Conservation (phyloP, 2,797 vertebrate genomes). For the Crenuchus spilurus region DNA sequence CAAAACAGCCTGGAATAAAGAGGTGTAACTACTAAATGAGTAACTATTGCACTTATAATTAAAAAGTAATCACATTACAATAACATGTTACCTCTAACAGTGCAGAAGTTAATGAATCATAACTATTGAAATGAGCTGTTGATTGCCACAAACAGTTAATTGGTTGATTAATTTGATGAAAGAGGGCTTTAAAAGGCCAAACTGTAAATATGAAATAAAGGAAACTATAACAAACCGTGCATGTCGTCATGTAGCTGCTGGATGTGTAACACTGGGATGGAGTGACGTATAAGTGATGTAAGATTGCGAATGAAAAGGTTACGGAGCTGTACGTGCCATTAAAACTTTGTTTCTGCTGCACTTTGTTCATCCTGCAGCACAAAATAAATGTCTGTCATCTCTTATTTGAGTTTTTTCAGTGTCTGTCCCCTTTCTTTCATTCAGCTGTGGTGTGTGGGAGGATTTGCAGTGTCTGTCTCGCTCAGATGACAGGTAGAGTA, state of each 20-base stretch:
- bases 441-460: neutral
- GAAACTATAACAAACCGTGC: too few relatives aligned
- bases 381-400: constrained; percentile 33
- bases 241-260: neutral
- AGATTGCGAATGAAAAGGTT: neutral
- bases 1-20: too few relatives aligned
- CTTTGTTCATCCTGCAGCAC: neutral
- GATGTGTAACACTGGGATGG: neutral
- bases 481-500: constrained; percentile 22
- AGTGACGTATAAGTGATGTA: neutral
- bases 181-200: too few relatives aligned
- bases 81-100: too few relatives aligned
- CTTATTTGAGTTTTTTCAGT: constrained; percentile 28
- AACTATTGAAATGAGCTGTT: neutral
- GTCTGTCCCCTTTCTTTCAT: neutral
- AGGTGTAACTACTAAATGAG: too few relatives aligned
- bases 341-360: neutral
- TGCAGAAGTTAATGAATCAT: constrained; percentile 45
- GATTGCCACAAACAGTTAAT: too few relatives aligned
- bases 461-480: constrained; percentile 29
- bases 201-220: too few relatives aligned
- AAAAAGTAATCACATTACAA: too few relatives aligned
- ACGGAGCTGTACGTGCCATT: neutral
- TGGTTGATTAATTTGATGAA: too few relatives aligned
- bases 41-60: too few relatives aligned